A percentile compares a stretch with the other conserved stretches of the same genome.
These are phyloP conservation scores for Phalanger gymnotis DNA, from an alignment of 2,797 vertebrate species.

Conservation along the genomic window DNA sequence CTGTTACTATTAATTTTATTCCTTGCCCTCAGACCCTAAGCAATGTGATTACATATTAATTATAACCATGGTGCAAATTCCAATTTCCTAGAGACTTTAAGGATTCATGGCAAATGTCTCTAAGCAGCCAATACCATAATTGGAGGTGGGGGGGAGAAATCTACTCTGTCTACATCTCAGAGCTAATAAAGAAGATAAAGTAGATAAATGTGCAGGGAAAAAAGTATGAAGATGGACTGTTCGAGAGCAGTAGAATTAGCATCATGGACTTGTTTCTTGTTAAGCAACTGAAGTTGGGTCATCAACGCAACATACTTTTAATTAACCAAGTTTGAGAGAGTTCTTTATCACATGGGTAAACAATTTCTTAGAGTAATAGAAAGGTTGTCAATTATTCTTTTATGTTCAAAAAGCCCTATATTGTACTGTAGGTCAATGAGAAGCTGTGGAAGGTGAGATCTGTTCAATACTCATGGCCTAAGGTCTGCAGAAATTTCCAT, in stretches of 20 bases:
- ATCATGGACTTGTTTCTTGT: conserved; percentile 43
- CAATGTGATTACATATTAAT: conserved; percentile 57
- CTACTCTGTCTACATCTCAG: background rate
- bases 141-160: background rate
- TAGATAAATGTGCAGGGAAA: background rate
- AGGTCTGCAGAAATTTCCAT: conserved; percentile 87
- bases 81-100: conserved; percentile 32
- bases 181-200: background rate
- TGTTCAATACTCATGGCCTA: conserved; percentile 87
- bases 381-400: conserved; percentile 84
- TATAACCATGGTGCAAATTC: conserved; percentile 23
- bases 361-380: conserved; percentile 81
- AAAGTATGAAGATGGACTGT: conserved; percentile 1
- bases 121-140: conserved; percentile 5
- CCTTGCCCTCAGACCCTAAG: background rate
- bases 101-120: conserved; percentile 35
- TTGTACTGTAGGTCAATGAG: conserved; percentile 84
- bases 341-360: conserved; percentile 81
- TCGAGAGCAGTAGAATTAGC: background rate
- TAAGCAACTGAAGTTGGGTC: conserved; percentile 61
- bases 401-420: conserved; percentile 83
- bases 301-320: conserved; percentile 72
- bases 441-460: conserved; percentile 84
- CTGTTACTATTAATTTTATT: background rate
- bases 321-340: conserved; percentile 79